Evolutionary conservation across 2,888 invertebrate species (phyloP).

Genomic region (Drosophila antonietae): DNA sequence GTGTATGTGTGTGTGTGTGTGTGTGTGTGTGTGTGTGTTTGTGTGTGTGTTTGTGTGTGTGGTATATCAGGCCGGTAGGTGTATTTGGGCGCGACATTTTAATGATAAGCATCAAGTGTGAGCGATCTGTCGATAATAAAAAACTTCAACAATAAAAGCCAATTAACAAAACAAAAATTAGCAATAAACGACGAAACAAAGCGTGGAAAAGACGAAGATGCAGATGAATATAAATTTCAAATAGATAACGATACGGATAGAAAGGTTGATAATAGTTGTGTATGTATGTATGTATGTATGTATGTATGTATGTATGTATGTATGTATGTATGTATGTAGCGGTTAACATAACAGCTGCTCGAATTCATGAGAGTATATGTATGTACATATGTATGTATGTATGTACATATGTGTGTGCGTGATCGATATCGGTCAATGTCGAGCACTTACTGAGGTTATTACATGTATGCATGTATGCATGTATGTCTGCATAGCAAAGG

Average conservation of each 20-base stretch:
- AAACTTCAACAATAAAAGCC: conserved; percentile 61
- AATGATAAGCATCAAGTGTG: conserved; percentile 55
- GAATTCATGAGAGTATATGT: conserved; percentile 3
- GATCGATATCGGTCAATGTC: conserved; percentile 60
- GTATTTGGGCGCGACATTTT: conserved; percentile 33
- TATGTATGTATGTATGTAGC: background rate
- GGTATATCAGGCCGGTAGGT: conserved; percentile 8
- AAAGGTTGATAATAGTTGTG: background rate
- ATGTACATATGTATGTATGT: background rate
- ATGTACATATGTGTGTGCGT: conserved; percentile 1
- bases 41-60: background rate
- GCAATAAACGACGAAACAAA: conserved; percentile 62
- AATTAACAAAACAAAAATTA: conserved; percentile 64
- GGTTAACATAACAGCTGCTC: conserved; percentile 27
- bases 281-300: background rate
- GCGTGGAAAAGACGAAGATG: too few relatives aligned
- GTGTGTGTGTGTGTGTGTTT: background rate
- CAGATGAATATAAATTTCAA: conserved; percentile 23
- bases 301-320: background rate
- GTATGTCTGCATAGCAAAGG: background rate
- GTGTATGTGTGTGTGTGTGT: too few relatives aligned
- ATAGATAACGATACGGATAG: conserved; percentile 6
- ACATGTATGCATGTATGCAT: background rate
- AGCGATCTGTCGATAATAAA: conserved; percentile 65
- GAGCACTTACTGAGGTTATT: conserved; percentile 39